Evolutionary conservation across 2,797 vertebrate genomes (phyloP), one percentile per base, ranked within the genome.

Genomic region (Gallirallus australis): DNA sequence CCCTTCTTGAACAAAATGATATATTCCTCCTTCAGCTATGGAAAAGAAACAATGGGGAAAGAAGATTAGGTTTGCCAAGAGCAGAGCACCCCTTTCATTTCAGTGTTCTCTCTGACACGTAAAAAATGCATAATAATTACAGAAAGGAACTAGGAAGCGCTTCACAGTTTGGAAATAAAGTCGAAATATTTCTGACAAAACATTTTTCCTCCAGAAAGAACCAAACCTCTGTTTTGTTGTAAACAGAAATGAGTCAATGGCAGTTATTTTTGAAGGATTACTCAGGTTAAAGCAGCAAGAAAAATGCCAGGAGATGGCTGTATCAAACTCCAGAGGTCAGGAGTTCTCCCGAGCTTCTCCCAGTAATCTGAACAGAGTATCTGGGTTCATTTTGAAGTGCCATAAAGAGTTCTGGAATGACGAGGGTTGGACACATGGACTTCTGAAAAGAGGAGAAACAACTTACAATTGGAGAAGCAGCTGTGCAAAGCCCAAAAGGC

Each of bases 181-280:
- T 96, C 82, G 92, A 96, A 96, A 96, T 95, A 95, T 93, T 96
- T 95, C 86, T 87, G 83, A 85, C 60, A 82, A 86, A 93, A 95
- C 24, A 60, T 80, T 94, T 93, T 92, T 77, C 78, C 54, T 10
- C 45, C 60, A 82, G 90, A 77, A 82, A 92, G 60, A 94, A 63
- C 25, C 25, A 89, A 96, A 77, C 14, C 47, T 70, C 53, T 82
- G 37, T 87, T 94, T 91, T 59, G 19, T 53, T 92, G 75, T 71
- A 94, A 93, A 87, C 27, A 85, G 48, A 68, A 91, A 64, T 35
- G 18, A 93, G 83, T 80, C 45, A 54, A 40, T 77, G 45, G 9
- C 31, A 68, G 65, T 78, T 52, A 42, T 82, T 91, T 87, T 85
- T 65, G 75, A 35, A 53, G 60, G 19, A 87, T 87, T 82, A 57